phyloP scores from a whole-genome alignment of 2,797 vertebrate genomes.

The Sebastes iracundus region DNA sequence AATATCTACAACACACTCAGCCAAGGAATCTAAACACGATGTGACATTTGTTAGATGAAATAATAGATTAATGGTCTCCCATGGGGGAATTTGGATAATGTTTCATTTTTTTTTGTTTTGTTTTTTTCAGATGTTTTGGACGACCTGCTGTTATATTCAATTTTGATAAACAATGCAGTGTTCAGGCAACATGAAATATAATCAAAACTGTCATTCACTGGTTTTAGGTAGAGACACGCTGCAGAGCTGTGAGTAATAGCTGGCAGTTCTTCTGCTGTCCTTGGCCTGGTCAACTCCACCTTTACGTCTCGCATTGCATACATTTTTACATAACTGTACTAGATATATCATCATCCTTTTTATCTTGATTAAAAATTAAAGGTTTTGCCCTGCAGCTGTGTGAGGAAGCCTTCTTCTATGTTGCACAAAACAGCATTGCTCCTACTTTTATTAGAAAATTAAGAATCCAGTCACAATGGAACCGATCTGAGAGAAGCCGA shows the following conservation, averaged over 20 bases:
- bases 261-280: background rate
- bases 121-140: conserved; percentile 24
- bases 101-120: background rate
- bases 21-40: conserved; percentile 20
- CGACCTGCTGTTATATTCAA: conserved; percentile 30
- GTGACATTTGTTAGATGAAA: conserved; percentile 42
- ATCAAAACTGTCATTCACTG: background rate
- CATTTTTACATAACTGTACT: background rate
- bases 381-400: background rate
- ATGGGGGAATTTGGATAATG: conserved; percentile 34
- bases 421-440: background rate
- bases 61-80: conserved; percentile 37
- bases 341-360: background rate
- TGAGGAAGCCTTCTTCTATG: background rate
- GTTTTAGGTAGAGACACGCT: background rate
- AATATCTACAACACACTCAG: conserved; percentile 12
- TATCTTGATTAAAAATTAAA: background rate
- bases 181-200: conserved; percentile 17
- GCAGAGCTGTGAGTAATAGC: background rate
- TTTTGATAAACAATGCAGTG: conserved; percentile 29
- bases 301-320: background rate
- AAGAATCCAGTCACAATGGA: background rate
- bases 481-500: background rate
- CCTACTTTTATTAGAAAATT: background rate
- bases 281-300: background rate